Percentiles rank a stretch among this genome's conserved stretches.
These are phyloP conservation scores for Diadema setosum DNA, from an alignment of 35 echinoderm and acorn worm species.

Conservation along the genomic window DNA sequence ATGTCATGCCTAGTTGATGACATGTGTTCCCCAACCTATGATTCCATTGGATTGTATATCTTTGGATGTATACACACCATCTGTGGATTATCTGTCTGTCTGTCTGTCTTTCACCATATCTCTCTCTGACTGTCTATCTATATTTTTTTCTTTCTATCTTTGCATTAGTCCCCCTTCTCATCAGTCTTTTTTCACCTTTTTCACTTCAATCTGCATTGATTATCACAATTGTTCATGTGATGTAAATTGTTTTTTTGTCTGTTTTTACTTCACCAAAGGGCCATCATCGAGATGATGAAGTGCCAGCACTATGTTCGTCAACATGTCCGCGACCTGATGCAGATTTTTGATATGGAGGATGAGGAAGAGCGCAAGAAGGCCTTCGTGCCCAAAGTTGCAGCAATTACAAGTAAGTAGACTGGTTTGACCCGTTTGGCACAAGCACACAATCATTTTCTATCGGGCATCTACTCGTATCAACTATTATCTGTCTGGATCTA, in stretches of 20 bases:
- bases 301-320: slow-evolving; percentile 75
- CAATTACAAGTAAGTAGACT: slow-evolving; percentile 79
- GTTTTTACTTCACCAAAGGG: no score
- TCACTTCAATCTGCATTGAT: neutral
- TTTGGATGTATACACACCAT: no score
- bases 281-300: slow-evolving; percentile 89
- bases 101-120: no score
- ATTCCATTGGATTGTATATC: no score
- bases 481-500: no score
- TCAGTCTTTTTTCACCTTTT: neutral
- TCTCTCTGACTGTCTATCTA: no score
- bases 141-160: neutral
- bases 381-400: slow-evolving; percentile 63
- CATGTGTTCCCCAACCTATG: no score
- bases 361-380: slow-evolving; percentile 58
- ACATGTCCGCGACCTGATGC: slow-evolving; percentile 78
- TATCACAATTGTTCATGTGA: neutral
- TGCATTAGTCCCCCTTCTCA: neutral
- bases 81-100: no score
- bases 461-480: no score
- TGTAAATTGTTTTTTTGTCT: neutral
- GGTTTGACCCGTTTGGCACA: no score
- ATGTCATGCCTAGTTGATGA: no score
- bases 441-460: no score
- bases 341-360: slow-evolving; percentile 37